Conservation (phyloP, 1,140 invertebrate species). For the Lasioglossum baleicum region DNA sequence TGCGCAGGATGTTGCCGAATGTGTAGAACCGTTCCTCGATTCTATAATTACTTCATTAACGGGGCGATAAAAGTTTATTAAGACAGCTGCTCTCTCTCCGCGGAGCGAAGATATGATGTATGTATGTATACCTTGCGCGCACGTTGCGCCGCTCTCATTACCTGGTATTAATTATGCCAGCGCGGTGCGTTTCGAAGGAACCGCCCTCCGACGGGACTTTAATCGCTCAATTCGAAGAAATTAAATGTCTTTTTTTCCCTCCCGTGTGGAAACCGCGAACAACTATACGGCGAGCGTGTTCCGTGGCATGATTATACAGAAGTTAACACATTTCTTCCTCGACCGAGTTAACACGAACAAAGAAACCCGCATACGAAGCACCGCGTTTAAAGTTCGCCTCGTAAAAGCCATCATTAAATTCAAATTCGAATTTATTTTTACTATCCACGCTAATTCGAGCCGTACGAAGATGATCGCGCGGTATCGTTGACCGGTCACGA, state of each 20-base stretch:
- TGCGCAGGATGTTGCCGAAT: background rate
- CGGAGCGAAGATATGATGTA: background rate
- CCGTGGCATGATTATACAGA: too few relatives aligned
- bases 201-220: background rate
- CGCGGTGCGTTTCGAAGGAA: background rate
- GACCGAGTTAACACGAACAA: too few relatives aligned
- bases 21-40: background rate
- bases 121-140: background rate
- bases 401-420: too few relatives aligned
- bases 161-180: background rate
- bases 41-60: constrained; percentile 2
- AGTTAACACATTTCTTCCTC: too few relatives aligned
- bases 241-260: background rate
- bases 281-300: too few relatives aligned
- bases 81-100: background rate
- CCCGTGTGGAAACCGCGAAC: background rate
- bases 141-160: background rate
- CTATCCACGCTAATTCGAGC: too few relatives aligned
- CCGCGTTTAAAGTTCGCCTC: too few relatives aligned
- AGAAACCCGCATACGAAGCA: too few relatives aligned
- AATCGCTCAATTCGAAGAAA: background rate
- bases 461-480: too few relatives aligned
- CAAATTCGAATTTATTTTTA: too few relatives aligned
- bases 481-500: too few relatives aligned
- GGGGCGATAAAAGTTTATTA: background rate